Conservation (phyloP, 2,113 vertebrate genomes). For the Pogona vitticeps region DNA sequence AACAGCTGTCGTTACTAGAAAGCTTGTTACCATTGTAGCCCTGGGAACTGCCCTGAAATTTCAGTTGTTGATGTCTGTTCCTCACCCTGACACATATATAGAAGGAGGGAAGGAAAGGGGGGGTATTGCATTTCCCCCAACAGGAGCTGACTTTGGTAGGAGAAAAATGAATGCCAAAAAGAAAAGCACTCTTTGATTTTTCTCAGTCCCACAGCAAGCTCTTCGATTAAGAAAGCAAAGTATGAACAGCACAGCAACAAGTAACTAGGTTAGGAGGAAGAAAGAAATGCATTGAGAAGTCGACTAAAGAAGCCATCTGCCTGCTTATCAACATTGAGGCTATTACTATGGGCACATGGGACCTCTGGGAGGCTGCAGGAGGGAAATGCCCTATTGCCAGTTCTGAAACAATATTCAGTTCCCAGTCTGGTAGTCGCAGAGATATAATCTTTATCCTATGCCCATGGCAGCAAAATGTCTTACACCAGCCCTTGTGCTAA, state of each 20-base stretch:
- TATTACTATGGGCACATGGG: not conserved
- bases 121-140: not conserved
- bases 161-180: not conserved
- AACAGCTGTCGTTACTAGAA: not conserved
- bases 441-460: not conserved
- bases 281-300: not conserved
- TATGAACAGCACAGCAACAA: not conserved
- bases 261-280: not conserved
- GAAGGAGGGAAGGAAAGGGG: not conserved
- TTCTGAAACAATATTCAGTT: not conserved
- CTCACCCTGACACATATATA: not conserved
- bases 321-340: not conserved
- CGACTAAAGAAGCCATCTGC: not conserved
- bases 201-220: not conserved
- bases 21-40: not conserved
- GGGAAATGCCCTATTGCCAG: not conserved
- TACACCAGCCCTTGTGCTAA: not conserved
- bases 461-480: not conserved
- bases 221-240: not conserved
- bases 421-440: not conserved
- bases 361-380: not conserved
- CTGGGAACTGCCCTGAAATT: not conserved
- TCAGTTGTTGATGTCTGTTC: no score
- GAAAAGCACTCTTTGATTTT: not conserved
- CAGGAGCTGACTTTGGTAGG: not conserved